Conservation (phyloP, 2,888 invertebrate genomes). For the Mythimna pallens region DNA sequence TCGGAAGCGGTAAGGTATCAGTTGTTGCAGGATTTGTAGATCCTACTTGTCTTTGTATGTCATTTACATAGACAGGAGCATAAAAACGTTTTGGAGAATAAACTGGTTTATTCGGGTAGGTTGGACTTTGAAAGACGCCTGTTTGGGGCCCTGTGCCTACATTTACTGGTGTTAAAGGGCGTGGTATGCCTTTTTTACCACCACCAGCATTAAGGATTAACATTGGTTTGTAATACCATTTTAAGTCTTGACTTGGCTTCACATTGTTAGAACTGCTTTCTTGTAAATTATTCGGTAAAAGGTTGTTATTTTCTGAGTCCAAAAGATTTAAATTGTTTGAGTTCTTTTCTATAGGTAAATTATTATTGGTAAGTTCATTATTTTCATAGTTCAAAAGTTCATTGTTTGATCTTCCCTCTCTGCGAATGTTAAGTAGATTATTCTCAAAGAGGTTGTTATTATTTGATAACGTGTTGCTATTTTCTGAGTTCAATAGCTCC, state of each 20-base stretch:
- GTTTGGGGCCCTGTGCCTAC: background rate
- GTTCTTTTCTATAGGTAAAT: background rate
- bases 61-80: background rate
- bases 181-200: background rate
- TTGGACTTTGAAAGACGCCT: background rate
- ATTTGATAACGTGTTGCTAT: background rate
- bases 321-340: background rate
- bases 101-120: background rate
- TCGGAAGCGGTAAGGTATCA: background rate
- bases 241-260: background rate
- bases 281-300: background rate
- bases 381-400: background rate
- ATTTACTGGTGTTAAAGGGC: background rate
- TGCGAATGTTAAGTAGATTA: background rate
- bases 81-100: background rate
- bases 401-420: background rate
- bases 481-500: background rate
- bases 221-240: background rate
- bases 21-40: background rate
- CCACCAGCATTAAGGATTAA: background rate
- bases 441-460: background rate
- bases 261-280: constrained; percentile 1
- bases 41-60: background rate
- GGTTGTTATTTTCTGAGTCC: background rate
- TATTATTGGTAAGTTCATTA: background rate